Base-by-base conservation (phyloP, 2,888 invertebrate species). In the Schizaphis graminum region DNA sequence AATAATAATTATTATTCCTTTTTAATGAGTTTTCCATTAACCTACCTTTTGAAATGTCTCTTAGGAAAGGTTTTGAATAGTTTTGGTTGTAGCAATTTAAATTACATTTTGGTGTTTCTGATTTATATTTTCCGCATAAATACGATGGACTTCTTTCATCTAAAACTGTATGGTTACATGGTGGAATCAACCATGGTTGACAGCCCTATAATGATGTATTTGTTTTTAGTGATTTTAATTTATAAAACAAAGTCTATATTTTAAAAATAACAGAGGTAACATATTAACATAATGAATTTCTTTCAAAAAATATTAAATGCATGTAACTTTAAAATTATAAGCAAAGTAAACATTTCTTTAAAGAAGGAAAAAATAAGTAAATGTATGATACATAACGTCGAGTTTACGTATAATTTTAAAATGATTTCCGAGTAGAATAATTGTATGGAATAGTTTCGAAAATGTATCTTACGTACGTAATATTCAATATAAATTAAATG, bases 101-200 rank as follows among this genome's bases (percentile, higher is more conserved):
- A 35, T 67, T 53, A 85, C 94, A 94, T 90, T 89, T 92, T 21
- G 94, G 92, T 11, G 95, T 95, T 8, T 28, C 67, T 44, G 90
- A 41, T 35, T 3, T 35, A 47, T 90, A 44, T 49, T 84, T 49
- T 21, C 28, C 61, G 11, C 92, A 92, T 21, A 53, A 13, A 21
- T 47, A 91, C 11, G 49, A 35, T 35, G 67, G 24, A 35, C 53
- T 91, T 35, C 8, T 77, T 77, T 49, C 35, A 16, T 77, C 61
- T 28, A 89, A 28, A 35, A 77, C 41, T 47, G 28, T 24, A 57
- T 35, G 93, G 57, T 93, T 89, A 47, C 93, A 93, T 5, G 93
- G 93, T 8, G 93, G 93, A 7, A 85, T 21, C 0, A 93, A 61
- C 93, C 89, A 93, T 35, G 93, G 93, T 57, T 93, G 93, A 90